A percentile compares a stretch with the other conserved stretches of the same genome.
These are phyloP conservation scores for Pteromalus puparum DNA, from an alignment of 1,140 invertebrate genomes.

Conservation along the genomic window DNA sequence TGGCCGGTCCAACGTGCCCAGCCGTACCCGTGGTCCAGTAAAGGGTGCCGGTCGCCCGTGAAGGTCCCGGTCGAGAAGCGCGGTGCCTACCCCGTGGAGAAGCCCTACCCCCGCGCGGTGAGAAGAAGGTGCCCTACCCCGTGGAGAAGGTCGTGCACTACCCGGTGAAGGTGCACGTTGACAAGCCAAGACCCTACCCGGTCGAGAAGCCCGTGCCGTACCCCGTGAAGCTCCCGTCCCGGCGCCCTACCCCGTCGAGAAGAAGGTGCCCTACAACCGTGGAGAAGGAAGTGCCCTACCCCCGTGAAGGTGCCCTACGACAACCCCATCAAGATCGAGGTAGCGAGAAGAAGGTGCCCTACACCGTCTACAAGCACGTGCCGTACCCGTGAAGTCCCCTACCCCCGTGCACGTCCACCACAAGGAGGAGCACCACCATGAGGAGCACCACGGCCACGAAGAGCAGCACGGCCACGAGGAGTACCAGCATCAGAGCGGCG, in stretches of 20 bases:
- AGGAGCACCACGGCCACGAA: too few relatives aligned
- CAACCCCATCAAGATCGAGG: constrained; percentile 58
- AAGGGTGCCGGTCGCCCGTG: too few relatives aligned
- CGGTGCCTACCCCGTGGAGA: constrained; percentile 77
- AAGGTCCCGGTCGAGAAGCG: constrained; percentile 80
- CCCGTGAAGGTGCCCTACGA: constrained; percentile 62
- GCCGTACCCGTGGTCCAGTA: too few relatives aligned
- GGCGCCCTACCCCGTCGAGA: constrained; percentile 73
- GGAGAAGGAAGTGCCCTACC: constrained; percentile 65
- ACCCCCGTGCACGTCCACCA: constrained; percentile 43
- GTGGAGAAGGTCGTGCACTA: constrained; percentile 68
- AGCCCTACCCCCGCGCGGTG: constrained; percentile 65
- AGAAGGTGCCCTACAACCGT: constrained; percentile 65
- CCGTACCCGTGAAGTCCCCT: constrained; percentile 66
- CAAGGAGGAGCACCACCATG: constrained; percentile 3
- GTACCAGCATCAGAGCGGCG: neutral
- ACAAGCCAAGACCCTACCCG: constrained; percentile 60
- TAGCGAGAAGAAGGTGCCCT: constrained; percentile 69
- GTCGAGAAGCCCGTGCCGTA: constrained; percentile 70
- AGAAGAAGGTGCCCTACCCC: constrained; percentile 63
- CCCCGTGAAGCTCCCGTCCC: constrained; percentile 72
- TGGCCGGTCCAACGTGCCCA: too few relatives aligned
- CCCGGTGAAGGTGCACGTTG: constrained; percentile 62
- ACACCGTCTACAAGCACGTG: constrained; percentile 70
- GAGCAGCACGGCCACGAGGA: neutral